phyloP scores from a whole-genome alignment of 2,888 invertebrate genomes.

The Acronicta leporina region DNA sequence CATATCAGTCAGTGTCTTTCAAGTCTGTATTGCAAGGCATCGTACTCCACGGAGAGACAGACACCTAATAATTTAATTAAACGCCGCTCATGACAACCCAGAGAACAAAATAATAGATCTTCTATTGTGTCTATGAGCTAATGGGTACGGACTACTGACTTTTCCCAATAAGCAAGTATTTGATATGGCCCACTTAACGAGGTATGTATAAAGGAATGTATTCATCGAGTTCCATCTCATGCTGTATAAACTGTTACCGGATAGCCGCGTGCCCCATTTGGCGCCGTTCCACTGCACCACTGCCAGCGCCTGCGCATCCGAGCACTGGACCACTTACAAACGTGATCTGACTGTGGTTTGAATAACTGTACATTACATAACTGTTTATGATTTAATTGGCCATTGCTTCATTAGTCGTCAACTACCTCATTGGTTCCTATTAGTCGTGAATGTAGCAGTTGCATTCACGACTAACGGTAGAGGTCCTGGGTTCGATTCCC shows the following conservation, averaged over 20 bases:
- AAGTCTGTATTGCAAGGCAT: too few species aligned
- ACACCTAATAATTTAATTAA: too few species aligned
- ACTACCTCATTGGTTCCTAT: too few species aligned
- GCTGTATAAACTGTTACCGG: slow-evolving; percentile 41
- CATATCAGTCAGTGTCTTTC: too few species aligned
- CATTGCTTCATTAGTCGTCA: not conserved
- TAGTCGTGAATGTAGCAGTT: too few species aligned
- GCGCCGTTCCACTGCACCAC: slow-evolving; percentile 40
- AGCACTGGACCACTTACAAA: slow-evolving; percentile 41
- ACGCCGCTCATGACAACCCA: too few species aligned
- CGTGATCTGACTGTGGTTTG: slow-evolving; percentile 45
- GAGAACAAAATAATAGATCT: too few species aligned
- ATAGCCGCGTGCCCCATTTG: slow-evolving; percentile 61
- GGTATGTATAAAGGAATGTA: slow-evolving; percentile 5
- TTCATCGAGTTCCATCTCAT: slow-evolving; percentile 5
- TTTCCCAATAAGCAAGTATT: not conserved
- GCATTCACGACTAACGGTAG: too few species aligned
- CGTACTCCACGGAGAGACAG: too few species aligned
- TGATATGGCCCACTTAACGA: not conserved
- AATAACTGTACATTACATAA: slow-evolving; percentile 46
- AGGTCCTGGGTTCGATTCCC: too few species aligned
- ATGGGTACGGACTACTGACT: too few species aligned
- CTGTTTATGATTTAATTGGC: slow-evolving; percentile 39
- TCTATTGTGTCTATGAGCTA: too few species aligned
- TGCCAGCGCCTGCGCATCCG: slow-evolving; percentile 34